Base-by-base conservation (phyloP, 2,113 vertebrate species). In the Vicugna pacos region DNA sequence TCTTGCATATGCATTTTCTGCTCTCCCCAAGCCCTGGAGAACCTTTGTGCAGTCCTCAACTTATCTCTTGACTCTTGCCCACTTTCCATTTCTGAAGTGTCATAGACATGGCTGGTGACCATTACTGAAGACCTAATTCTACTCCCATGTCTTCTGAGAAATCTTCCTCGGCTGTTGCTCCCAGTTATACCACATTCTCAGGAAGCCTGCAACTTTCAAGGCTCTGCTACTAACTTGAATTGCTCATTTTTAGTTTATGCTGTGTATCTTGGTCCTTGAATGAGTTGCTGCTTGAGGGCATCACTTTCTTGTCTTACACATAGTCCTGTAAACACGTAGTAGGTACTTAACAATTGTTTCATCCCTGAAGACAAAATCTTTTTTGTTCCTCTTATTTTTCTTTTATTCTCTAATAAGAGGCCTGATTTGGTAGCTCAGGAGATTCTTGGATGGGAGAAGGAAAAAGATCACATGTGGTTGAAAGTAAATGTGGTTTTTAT, bases 401-500 rank as follows among this genome's bases (percentile, higher is more conserved):
- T 95, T 58, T 70, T 26, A 46, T 70, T 95, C 52, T 82, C 24
- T 93, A 52, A 46, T 64, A 82, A 48, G 14, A 69, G 67, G 20
- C 24, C 77, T 95, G 48, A 60, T 72, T 67, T 46, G 11, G 60
- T 76, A 79, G 38, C 30, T n/a, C 26, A 50, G 56, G 56, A 82
- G 52, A 48, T 35, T 79, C 83, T 93, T 96, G 84, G 85, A 85
- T 6, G 54, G 32, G 42, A 94, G 60, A 62, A 28, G 11, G 72
- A 5, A 46, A 76, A 72, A 52, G 32, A 60, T 70, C 72, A 84
- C 17, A 48, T 64, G 52, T 58, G 50, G 58, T 67, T 85, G 89
- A 88, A 94, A 93, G 56, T 19, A 58, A 96, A 83, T 86, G 35
- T 93, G 94, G 48, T 93, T 97, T 94, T 91, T 92, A 80, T 95